A percentile compares a stretch with the other conserved stretches of the same genome.
These are phyloP conservation scores for Brevimyrus niger DNA, from an alignment of 2,113 vertebrate genomes.

Conservation along the genomic window DNA sequence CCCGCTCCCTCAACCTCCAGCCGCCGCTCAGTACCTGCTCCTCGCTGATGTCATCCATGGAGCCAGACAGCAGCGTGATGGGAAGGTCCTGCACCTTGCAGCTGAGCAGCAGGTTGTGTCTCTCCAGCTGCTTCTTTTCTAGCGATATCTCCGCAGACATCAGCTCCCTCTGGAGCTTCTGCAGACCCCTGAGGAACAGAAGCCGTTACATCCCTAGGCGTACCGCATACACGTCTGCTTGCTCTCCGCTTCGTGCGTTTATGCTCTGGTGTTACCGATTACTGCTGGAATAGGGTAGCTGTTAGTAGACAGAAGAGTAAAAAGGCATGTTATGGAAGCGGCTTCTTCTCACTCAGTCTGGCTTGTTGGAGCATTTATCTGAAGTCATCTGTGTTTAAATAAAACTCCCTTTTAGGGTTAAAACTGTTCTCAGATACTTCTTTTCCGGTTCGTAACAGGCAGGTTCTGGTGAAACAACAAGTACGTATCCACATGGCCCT, in stretches of 20 bases:
- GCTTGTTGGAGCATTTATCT: background rate
- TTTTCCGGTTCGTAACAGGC: background rate
- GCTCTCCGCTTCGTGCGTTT: background rate
- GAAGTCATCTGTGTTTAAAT: background rate
- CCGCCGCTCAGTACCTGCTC: slow-evolving; percentile 60
- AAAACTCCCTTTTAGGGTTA: background rate
- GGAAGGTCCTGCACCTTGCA: slow-evolving; percentile 78
- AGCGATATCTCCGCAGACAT: slow-evolving; percentile 61
- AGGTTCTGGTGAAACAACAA: background rate
- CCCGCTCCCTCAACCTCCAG: background rate
- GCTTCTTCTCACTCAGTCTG: background rate
- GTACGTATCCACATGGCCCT: background rate
- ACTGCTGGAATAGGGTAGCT: background rate
- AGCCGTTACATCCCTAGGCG: background rate
- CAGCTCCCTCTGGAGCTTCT: slow-evolving; percentile 68
- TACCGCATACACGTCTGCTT: background rate
- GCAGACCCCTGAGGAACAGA: slow-evolving; percentile 57
- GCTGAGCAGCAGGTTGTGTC: slow-evolving; percentile 78
- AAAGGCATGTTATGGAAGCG: background rate
- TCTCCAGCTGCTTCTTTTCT: slow-evolving; percentile 70
- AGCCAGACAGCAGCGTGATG: slow-evolving; percentile 66
- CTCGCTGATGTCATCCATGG: slow-evolving; percentile 76
- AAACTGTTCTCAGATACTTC: background rate
- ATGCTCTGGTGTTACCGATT: background rate
- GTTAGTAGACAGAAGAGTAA: background rate